Conservation (phyloP, 2,797 vertebrate species). For the Atherinosoma microstoma region DNA sequence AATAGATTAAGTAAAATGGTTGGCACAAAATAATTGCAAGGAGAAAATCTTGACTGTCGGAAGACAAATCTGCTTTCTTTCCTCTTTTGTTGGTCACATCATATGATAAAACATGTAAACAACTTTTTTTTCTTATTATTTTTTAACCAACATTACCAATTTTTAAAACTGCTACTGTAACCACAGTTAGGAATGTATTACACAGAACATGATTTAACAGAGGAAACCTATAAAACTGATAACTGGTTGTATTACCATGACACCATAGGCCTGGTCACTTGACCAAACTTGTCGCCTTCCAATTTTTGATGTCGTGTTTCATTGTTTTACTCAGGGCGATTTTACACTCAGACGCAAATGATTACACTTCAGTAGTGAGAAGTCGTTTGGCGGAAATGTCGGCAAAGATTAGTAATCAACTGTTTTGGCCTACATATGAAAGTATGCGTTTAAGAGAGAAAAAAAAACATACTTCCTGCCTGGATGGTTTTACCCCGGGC, state of each 20-base stretch:
- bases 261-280: background rate
- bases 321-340: background rate
- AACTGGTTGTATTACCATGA: background rate
- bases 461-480: conserved; percentile 65
- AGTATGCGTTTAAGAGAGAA: background rate
- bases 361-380: background rate
- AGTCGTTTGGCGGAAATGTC: conserved; percentile 2
- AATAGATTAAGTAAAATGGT: no score
- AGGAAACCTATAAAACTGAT: background rate
- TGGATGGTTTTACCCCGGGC: conserved; percentile 31
- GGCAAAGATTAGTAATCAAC: background rate
- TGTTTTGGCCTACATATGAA: conserved; percentile 8
- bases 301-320: background rate
- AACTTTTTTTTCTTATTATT: no score
- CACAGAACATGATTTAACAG: background rate
- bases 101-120: no score
- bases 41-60: no score
- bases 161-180: background rate
- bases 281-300: background rate
- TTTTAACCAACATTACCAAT: background rate
- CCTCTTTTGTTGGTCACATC: no score
- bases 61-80: no score
- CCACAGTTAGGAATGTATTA: background rate
- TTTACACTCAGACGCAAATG: background rate
- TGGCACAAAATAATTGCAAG: no score